A percentile compares a stretch with the other conserved stretches of the same genome.
Conservation (phyloP, 2,888 invertebrate species). For the Philonicus albiceps region DNA sequence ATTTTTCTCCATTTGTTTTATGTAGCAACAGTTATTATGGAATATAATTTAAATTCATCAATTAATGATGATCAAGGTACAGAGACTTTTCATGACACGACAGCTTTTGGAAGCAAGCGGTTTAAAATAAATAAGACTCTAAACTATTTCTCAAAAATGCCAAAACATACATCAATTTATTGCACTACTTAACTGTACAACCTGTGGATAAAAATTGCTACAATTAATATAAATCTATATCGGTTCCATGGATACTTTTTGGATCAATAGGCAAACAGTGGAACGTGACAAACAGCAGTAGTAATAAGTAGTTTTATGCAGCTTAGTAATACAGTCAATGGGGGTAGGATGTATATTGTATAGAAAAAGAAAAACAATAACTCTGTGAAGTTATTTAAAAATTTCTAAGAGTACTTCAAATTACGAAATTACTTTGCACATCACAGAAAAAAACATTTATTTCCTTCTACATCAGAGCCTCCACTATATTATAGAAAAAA, state of each 20-base stretch:
- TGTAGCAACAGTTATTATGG: too few relatives aligned
- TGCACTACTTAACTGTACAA: neutral
- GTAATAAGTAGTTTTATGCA: neutral
- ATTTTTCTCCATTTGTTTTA: too few relatives aligned
- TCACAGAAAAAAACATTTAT: constrained; percentile 41
- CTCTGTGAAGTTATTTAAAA: neutral
- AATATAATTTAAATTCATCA: too few relatives aligned
- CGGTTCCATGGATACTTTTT: neutral
- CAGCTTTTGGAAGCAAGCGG: neutral
- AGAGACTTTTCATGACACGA: neutral
- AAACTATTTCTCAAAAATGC: neutral
- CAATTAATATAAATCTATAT: neutral
- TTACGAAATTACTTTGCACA: constrained; percentile 35
- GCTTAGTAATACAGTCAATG: neutral
- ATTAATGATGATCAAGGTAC: too few relatives aligned
- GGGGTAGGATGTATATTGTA: neutral
- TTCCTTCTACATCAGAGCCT: constrained; percentile 40
- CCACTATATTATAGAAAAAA: constrained; percentile 37
- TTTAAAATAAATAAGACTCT: neutral
- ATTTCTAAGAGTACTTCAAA: neutral
- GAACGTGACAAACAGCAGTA: neutral
- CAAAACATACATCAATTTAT: neutral
- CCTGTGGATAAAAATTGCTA: neutral
- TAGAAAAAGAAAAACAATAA: neutral
- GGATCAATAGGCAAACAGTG: neutral